phyloP scores from a whole-genome alignment of 2,113 vertebrate species.

The Meles meles region DNA sequence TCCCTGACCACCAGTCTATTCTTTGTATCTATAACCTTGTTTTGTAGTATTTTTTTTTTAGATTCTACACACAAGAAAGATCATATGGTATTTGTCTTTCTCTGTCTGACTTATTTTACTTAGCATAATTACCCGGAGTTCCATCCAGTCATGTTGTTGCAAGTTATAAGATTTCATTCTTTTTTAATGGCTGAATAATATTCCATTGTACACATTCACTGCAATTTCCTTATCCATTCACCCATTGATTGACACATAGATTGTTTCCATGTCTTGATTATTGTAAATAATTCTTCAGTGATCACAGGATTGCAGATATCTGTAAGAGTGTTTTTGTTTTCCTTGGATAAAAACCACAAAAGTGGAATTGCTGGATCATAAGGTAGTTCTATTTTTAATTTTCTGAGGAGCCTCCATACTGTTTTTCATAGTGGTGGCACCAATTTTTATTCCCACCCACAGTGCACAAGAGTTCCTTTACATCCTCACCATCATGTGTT shows the following conservation, averaged over 20 bases:
- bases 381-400: neutral
- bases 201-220: neutral
- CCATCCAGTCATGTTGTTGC: too few relatives aligned
- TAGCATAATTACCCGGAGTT: neutral
- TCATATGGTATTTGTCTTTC: neutral
- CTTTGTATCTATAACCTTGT: neutral
- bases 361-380: neutral
- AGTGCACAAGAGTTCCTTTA: neutral
- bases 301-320: neutral
- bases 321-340: neutral
- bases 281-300: neutral
- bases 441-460: neutral
- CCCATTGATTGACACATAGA: neutral
- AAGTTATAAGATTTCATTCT: neutral
- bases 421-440: neutral
- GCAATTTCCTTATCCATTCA: neutral
- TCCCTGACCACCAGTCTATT: neutral
- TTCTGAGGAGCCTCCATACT: neutral
- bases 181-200: neutral
- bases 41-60: neutral
- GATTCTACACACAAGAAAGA: neutral
- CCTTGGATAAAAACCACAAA: neutral
- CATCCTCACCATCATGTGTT: neutral
- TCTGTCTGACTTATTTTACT: neutral
- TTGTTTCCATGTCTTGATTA: neutral